phyloP scores from a whole-genome alignment of 2,113 vertebrate species.

The Crotalus helleri region DNA sequence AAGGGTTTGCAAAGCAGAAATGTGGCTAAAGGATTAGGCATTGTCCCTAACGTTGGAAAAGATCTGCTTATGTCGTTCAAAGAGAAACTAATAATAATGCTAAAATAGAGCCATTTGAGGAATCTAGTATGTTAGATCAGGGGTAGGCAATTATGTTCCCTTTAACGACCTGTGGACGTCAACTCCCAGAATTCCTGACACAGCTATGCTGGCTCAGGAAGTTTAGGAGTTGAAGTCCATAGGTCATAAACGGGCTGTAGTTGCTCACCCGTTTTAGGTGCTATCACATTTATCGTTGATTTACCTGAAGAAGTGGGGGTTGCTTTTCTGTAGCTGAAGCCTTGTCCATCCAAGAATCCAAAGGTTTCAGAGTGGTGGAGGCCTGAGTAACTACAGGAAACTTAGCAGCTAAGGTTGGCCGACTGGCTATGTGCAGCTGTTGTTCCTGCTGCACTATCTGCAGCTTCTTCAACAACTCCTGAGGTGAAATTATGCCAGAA shows the following conservation, averaged over 20 bases:
- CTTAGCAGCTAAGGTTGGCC: slow-evolving; percentile 80
- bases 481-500: slow-evolving; percentile 78
- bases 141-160: not conserved
- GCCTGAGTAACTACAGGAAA: slow-evolving; percentile 70
- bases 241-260: not conserved
- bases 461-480: slow-evolving; percentile 86
- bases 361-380: slow-evolving; percentile 36
- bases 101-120: not conserved
- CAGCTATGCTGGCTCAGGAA: not conserved
- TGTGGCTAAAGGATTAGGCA: not conserved
- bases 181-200: not conserved
- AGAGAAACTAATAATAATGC: not conserved
- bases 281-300: not conserved
- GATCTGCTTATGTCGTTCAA: not conserved
- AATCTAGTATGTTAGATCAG: not conserved
- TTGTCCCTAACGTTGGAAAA: not conserved
- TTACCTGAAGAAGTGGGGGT: slow-evolving; percentile 78
- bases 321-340: slow-evolving; percentile 64
- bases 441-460: slow-evolving; percentile 88
- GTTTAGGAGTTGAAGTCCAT: not conserved
- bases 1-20: not conserved
- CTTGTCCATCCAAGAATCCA: slow-evolving; percentile 67
- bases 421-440: slow-evolving; percentile 62
- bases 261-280: not conserved
- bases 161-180: not conserved